A percentile compares a stretch with the other conserved stretches of the same genome.
These are phyloP conservation scores for Salvelinus fontinalis DNA, from an alignment of 2,113 vertebrate species.

Conservation along the genomic window DNA sequence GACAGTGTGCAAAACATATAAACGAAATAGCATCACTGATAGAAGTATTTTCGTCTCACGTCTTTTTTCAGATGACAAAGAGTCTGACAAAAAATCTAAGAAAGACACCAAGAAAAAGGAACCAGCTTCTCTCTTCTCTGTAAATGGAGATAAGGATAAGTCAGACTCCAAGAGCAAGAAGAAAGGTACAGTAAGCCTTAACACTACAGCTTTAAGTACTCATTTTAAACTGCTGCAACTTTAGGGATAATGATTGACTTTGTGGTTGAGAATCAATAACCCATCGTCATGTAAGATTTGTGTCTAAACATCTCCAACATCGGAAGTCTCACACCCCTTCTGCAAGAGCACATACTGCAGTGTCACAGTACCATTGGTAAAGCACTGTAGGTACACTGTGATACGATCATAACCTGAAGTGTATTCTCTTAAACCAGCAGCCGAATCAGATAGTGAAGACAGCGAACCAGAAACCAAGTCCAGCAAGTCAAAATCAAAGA, in stretches of 20 bases:
- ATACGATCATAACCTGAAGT: background rate
- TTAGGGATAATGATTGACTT: background rate
- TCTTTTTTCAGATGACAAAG: slow-evolving; percentile 67
- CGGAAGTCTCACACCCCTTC: background rate
- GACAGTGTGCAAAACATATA: too few relatives aligned
- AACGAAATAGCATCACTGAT: too few relatives aligned
- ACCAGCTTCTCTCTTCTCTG: slow-evolving; percentile 85
- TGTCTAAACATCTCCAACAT: background rate
- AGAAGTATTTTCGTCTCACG: background rate
- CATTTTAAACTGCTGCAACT: background rate
- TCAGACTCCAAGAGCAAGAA: slow-evolving; percentile 81
- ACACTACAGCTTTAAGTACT: background rate
- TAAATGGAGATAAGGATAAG: slow-evolving; percentile 73
- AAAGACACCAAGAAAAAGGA: slow-evolving; percentile 78
- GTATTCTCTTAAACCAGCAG: slow-evolving; percentile 46
- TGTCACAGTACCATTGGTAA: background rate
- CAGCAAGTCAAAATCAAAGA: slow-evolving; percentile 75
- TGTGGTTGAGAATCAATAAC: background rate
- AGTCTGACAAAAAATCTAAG: slow-evolving; percentile 70
- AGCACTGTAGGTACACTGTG: background rate
- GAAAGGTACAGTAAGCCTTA: slow-evolving; percentile 77
- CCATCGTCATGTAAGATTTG: background rate
- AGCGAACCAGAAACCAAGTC: slow-evolving; percentile 78
- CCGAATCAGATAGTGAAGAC: slow-evolving; percentile 75
- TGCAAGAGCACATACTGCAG: background rate